A percentile compares a stretch with the other conserved stretches of the same genome.
Evolutionary conservation across 2,113 vertebrate genomes (phyloP).

Genomic region (Malurus cyaneus): DNA sequence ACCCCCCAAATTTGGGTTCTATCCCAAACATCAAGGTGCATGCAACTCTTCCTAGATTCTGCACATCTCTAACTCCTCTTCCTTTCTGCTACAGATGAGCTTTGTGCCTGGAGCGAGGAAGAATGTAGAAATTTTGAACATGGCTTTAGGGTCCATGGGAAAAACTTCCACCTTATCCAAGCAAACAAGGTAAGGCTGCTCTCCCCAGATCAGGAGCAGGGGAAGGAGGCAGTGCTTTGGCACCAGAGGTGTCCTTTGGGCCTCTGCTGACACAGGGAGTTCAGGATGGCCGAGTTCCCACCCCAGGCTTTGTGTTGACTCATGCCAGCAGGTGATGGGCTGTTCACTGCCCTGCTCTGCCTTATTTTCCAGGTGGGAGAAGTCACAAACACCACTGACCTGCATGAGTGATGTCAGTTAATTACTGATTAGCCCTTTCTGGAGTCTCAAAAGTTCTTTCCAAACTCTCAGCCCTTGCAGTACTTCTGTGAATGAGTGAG

Average conservation of each 20-base stretch:
- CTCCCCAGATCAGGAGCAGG: neutral
- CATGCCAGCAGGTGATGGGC: slow-evolving; percentile 54
- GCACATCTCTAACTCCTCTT: neutral
- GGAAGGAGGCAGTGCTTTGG: neutral
- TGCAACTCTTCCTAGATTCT: neutral
- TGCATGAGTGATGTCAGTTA: slow-evolving; percentile 66
- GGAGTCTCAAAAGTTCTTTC: slow-evolving; percentile 66
- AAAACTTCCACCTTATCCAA: slow-evolving; percentile 97
- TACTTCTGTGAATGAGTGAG: slow-evolving; percentile 66
- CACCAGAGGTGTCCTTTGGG: neutral
- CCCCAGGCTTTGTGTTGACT: slow-evolving; percentile 56
- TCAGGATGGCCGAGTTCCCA: slow-evolving; percentile 19
- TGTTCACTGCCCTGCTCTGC: slow-evolving; percentile 68
- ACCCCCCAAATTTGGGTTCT: neutral
- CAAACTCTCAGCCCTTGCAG: slow-evolving; percentile 64
- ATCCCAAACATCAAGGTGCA: neutral
- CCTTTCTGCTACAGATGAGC: slow-evolving; percentile 76
- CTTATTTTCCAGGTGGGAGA: slow-evolving; percentile 66
- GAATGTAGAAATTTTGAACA: slow-evolving; percentile 93
- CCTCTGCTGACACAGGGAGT: slow-evolving; percentile 14
- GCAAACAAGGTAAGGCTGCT: slow-evolving; percentile 88
- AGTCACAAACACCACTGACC: slow-evolving; percentile 62
- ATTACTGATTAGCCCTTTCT: slow-evolving; percentile 67
- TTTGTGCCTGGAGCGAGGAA: slow-evolving; percentile 93
- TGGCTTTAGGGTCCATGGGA: slow-evolving; percentile 93